phyloP scores from a whole-genome alignment of 2,797 vertebrate genomes.

The Bradypodion ventrale region DNA sequence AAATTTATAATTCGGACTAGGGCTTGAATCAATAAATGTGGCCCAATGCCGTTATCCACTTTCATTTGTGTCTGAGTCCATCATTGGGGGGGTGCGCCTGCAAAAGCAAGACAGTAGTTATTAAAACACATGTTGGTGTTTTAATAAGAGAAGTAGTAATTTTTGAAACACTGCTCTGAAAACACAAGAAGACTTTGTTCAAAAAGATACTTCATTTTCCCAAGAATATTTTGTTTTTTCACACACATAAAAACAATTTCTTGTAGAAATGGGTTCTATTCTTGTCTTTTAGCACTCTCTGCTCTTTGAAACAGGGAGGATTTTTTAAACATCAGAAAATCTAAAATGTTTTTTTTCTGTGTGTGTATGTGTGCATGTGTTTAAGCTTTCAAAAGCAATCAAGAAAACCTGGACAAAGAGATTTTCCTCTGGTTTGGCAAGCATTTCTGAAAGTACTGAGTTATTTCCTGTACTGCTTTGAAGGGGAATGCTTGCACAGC shows the following conservation, averaged over 20 bases:
- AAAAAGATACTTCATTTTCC: not conserved
- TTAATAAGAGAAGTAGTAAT: not conserved
- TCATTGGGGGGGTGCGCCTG: too few relatives aligned
- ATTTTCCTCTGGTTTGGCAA: conserved; percentile 17
- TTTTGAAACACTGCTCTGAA: not conserved
- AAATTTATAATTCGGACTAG: too few relatives aligned
- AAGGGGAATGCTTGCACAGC: not conserved
- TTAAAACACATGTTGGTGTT: not conserved
- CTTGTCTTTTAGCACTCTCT: conserved; percentile 45
- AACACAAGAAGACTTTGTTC: too few relatives aligned
- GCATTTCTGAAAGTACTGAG: conserved; percentile 43
- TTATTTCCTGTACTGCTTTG: not conserved
- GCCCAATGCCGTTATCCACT: too few relatives aligned
- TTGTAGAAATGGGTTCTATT: conserved; percentile 24
- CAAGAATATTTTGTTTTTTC: not conserved
- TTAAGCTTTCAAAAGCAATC: conserved; percentile 58
- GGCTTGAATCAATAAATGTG: too few relatives aligned
- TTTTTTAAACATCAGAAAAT: conserved; percentile 12
- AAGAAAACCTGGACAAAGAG: conserved; percentile 37
- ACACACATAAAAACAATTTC: not conserved
- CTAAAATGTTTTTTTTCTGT: too few relatives aligned
- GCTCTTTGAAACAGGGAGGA: conserved; percentile 39
- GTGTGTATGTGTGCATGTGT: not conserved
- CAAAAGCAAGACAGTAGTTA: not conserved
- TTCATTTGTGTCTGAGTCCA: too few relatives aligned